Evolutionary conservation across 64 coral and sea anemone species (phyloP).

Genomic region (Acropora yongei): DNA sequence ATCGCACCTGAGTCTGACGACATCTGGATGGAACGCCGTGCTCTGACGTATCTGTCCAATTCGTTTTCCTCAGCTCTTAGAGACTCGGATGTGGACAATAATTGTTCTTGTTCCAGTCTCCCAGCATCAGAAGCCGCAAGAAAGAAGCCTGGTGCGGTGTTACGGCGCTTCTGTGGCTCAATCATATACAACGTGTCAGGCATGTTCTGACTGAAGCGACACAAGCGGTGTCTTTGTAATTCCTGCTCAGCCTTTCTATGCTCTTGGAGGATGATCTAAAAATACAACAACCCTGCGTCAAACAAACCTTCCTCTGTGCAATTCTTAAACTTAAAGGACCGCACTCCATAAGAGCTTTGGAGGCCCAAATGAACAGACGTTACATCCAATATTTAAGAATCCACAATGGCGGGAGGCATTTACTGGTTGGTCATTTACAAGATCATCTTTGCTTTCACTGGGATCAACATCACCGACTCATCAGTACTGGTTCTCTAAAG

Average conservation of each 20-base stretch:
- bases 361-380: too few species aligned
- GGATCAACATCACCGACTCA: too few species aligned
- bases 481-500: too few species aligned
- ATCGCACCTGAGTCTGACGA: not conserved
- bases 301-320: too few species aligned
- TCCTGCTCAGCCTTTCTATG: conserved; percentile 81
- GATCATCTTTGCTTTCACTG: too few species aligned
- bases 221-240: conserved; percentile 75
- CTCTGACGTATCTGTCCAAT: conserved; percentile 27
- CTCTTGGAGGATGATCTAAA: conserved; percentile 86
- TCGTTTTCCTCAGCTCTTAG: conserved; percentile 4
- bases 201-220: conserved; percentile 77
- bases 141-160: conserved; percentile 27
- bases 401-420: too few species aligned
- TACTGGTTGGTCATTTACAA: too few species aligned
- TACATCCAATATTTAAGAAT: too few species aligned
- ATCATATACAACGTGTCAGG: conserved; percentile 91
- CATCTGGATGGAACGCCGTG: not conserved
- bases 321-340: not conserved
- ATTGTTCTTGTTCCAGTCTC: conserved; percentile 11
- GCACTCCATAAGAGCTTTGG: not conserved
- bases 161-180: not conserved
- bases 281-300: too few species aligned
- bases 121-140: not conserved
- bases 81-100: not conserved